Percentiles rank a stretch among this genome's conserved stretches.
phyloP scores from a whole-genome alignment of 2,888 invertebrate genomes.

The Ectobius pallidus region DNA sequence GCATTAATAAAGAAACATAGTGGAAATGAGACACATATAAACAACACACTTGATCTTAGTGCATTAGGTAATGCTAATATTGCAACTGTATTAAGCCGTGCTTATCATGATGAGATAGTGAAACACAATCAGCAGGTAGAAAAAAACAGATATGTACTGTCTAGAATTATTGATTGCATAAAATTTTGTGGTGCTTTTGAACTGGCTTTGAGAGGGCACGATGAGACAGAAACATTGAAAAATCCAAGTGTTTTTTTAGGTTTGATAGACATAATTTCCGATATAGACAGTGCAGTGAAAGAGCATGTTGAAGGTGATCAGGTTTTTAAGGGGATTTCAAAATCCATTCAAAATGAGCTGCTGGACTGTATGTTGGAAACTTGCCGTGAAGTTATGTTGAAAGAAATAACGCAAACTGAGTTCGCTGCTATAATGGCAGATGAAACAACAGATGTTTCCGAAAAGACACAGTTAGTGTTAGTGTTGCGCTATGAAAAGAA shows the following conservation, averaged over 20 bases:
- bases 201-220: conserved; percentile 7
- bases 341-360: too few relatives aligned
- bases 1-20: not conserved
- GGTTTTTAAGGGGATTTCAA: too few relatives aligned
- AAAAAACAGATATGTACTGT: too few relatives aligned
- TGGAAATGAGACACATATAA: not conserved
- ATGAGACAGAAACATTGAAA: not conserved
- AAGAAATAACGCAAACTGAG: conserved; percentile 40
- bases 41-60: not conserved
- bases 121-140: too few relatives aligned
- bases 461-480: conserved; percentile 41
- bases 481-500: conserved; percentile 42
- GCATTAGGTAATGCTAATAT: not conserved
- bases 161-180: too few relatives aligned
- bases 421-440: conserved; percentile 43
- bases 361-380: conserved; percentile 36
- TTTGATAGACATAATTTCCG: not conserved
- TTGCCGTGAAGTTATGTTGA: conserved; percentile 36
- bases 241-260: conserved; percentile 10
- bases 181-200: too few relatives aligned
- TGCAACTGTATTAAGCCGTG: not conserved
- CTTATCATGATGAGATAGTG: conserved; percentile 6
- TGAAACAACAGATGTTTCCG: conserved; percentile 44
- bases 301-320: not conserved
- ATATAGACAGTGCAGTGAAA: conserved; percentile 10